A percentile compares a stretch with the other conserved stretches of the same genome.
Evolutionary conservation across 2,888 invertebrate species (phyloP).

Genomic region (Drosophila pullipes): DNA sequence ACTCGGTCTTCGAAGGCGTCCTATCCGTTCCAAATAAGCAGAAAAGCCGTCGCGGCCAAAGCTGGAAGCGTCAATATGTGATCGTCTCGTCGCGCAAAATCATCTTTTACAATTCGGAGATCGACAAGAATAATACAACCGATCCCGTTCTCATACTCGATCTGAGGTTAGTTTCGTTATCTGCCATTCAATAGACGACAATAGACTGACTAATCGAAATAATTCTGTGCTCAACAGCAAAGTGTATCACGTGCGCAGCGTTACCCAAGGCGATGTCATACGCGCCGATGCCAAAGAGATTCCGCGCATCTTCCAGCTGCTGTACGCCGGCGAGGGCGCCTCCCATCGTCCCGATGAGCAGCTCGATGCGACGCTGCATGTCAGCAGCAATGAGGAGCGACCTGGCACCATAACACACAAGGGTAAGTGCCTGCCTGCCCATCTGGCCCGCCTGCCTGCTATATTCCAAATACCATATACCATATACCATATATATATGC

Average conservation of each 20-base stretch:
- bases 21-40: slow-evolving; percentile 97
- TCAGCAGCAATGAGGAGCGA: slow-evolving; percentile 84
- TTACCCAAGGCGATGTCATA: slow-evolving; percentile 99
- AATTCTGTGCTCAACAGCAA: slow-evolving; percentile 88
- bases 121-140: slow-evolving; percentile 94
- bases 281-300: slow-evolving; percentile 99
- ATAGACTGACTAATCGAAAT: not conserved
- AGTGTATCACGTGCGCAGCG: slow-evolving; percentile 99
- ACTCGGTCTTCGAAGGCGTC: slow-evolving; percentile 97
- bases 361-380: slow-evolving; percentile 87
- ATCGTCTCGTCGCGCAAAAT: slow-evolving; percentile 98
- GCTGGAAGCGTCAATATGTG: slow-evolving; percentile 98
- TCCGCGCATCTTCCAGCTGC: slow-evolving; percentile 98
- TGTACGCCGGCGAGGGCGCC: slow-evolving; percentile 99
- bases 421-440: slow-evolving; percentile 67
- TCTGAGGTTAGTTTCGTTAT: slow-evolving; percentile 90
- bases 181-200: too few relatives aligned
- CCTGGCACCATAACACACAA: slow-evolving; percentile 85
- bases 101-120: slow-evolving; percentile 98
- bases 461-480: not conserved
- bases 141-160: slow-evolving; percentile 98
- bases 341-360: slow-evolving; percentile 91
- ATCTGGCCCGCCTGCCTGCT: not conserved
- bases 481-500: not conserved
- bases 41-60: slow-evolving; percentile 95